These are phyloP conservation scores for Gandaritis pyraliata DNA, from an alignment of 2,888 invertebrate genomes.

Conservation along the genomic window DNA sequence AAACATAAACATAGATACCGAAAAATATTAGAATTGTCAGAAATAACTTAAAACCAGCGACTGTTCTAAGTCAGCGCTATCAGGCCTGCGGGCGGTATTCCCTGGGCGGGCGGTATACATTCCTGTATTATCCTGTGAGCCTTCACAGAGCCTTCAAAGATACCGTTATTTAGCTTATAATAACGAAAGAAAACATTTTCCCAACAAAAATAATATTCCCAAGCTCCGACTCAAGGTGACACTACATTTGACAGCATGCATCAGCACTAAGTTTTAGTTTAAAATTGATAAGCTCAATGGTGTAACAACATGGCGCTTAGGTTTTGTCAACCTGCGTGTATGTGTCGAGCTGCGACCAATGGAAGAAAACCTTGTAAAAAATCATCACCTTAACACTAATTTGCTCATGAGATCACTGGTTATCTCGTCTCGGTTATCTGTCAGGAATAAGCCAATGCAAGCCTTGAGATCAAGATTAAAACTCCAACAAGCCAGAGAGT, in stretches of 20 bases:
- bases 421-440: no score
- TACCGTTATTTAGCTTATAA: slow-evolving; percentile 32
- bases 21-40: not conserved
- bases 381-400: no score
- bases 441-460: no score
- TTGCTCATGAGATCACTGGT: no score
- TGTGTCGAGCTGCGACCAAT: no score
- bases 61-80: slow-evolving; percentile 6
- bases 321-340: no score
- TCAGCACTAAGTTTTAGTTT: not conserved
- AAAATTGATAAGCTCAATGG: not conserved
- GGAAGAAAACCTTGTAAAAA: no score
- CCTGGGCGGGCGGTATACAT: slow-evolving; percentile 25
- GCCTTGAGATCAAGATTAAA: no score
- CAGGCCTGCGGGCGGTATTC: slow-evolving; percentile 7
- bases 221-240: not conserved
- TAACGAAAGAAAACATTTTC: slow-evolving; percentile 29
- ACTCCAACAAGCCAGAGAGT: no score
- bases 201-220: slow-evolving; percentile 27
- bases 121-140: slow-evolving; percentile 23
- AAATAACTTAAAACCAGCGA: slow-evolving; percentile 1
- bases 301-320: not conserved
- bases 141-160: slow-evolving; percentile 24
- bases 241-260: not conserved
- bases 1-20: no score